These are phyloP conservation scores for Anthophora plumipes DNA, from an alignment of 2,888 invertebrate genomes.

Conservation along the genomic window DNA sequence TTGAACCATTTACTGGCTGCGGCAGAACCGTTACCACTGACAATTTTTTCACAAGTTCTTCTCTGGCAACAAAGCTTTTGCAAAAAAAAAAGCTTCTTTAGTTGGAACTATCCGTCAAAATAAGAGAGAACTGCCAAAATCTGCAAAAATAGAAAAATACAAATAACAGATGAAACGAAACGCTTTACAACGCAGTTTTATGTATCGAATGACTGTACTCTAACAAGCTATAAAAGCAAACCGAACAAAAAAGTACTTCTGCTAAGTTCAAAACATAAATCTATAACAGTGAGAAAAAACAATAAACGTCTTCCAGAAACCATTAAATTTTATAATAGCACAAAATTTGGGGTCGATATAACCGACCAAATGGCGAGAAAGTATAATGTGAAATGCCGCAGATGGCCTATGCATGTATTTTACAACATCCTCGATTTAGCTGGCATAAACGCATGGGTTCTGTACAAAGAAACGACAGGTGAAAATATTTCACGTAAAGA, in stretches of 20 bases:
- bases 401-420: not conserved
- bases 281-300: not conserved
- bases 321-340: not conserved
- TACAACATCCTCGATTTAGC: not conserved
- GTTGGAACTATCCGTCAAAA: not conserved
- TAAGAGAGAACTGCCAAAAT: slow-evolving; percentile 5
- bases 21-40: not conserved
- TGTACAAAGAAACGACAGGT: not conserved
- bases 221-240: not conserved
- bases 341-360: not conserved
- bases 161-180: too few species aligned
- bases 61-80: not conserved
- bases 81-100: not conserved
- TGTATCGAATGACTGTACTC: not conserved
- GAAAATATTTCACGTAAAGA: not conserved
- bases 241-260: not conserved
- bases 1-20: too few species aligned
- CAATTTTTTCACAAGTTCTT: not conserved
- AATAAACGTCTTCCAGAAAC: not conserved
- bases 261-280: slow-evolving; percentile 2
- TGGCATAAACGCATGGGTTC: not conserved
- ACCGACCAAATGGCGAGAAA: not conserved
- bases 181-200: not conserved
- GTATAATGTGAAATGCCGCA: not conserved
- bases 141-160: not conserved